These are phyloP conservation scores for Parnassius mnemosyne DNA, from an alignment of 2,888 invertebrate genomes.

Conservation along the genomic window DNA sequence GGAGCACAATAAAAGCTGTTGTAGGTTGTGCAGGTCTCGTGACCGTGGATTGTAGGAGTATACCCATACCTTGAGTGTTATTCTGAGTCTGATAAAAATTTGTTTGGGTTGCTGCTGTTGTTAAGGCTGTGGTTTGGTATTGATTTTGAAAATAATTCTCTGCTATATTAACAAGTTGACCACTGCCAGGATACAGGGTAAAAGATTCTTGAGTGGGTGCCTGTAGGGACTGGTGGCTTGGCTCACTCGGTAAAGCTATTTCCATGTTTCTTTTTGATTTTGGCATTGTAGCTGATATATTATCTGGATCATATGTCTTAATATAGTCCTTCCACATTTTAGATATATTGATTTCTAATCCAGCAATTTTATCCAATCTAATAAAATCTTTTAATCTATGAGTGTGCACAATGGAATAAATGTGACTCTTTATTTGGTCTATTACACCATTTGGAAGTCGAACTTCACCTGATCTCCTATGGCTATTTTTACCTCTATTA, in stretches of 20 bases:
- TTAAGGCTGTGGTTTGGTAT: conserved; percentile 63
- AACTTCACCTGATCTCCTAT: conserved; percentile 73
- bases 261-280: conserved; percentile 70
- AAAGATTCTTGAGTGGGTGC: conserved; percentile 56
- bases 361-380: conserved; percentile 76
- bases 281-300: conserved; percentile 71
- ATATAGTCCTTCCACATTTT: conserved; percentile 82
- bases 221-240: conserved; percentile 40
- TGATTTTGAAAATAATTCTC: conserved; percentile 77
- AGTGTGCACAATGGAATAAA: conserved; percentile 77
- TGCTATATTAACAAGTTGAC: conserved; percentile 72
- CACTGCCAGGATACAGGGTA: conserved; percentile 68
- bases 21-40: conserved; percentile 61
- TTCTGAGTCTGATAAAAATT: conserved; percentile 73
- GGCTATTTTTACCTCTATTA: conserved; percentile 78
- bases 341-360: conserved; percentile 78
- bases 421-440: conserved; percentile 78
- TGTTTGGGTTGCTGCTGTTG: conserved; percentile 53
- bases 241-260: conserved; percentile 45
- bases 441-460: conserved; percentile 71
- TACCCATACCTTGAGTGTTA: conserved; percentile 68
- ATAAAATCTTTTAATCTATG: conserved; percentile 77
- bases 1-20: conserved; percentile 69
- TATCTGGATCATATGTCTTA: conserved; percentile 77
- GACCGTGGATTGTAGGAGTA: conserved; percentile 63